Conservation (phyloP, 2,797 vertebrate genomes). For the Xenopus petersii region DNA sequence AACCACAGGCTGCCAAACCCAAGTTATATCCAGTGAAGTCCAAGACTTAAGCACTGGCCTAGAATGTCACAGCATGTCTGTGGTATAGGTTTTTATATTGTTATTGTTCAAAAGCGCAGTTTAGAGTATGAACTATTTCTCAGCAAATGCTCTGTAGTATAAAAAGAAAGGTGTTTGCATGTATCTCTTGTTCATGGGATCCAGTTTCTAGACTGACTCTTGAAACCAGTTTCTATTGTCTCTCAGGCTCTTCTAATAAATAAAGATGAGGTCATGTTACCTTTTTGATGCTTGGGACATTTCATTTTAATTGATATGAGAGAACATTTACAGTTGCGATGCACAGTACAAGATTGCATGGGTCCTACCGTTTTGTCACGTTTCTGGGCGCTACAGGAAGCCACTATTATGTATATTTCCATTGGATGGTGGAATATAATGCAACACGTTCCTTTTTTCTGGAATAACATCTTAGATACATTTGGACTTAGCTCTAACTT, state of each 20-base stretch:
- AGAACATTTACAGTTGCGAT: constrained; percentile 48
- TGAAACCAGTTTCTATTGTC: too few relatives aligned
- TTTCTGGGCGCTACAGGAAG: not conserved
- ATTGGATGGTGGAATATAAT: constrained; percentile 4
- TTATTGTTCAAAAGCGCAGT: too few relatives aligned
- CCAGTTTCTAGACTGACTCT: too few relatives aligned
- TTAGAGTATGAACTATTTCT: too few relatives aligned
- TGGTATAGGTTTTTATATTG: too few relatives aligned
- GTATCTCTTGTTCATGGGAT: too few relatives aligned
- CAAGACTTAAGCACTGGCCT: too few relatives aligned
- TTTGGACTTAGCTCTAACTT: not conserved
- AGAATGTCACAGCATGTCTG: too few relatives aligned
- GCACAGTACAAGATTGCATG: constrained; percentile 30
- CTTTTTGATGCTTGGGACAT: constrained; percentile 34
- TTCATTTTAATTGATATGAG: constrained; percentile 58
- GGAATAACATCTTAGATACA: constrained; percentile 8
- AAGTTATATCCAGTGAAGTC: too few relatives aligned
- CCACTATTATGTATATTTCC: not conserved
- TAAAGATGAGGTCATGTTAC: not conserved
- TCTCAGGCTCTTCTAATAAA: not conserved
- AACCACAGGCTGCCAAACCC: too few relatives aligned
- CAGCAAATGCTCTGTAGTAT: too few relatives aligned
- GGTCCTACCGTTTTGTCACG: not conserved
- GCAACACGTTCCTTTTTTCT: not conserved
- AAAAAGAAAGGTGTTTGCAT: too few relatives aligned